Base-by-base conservation (phyloP, 1,140 invertebrate species). In the Trialeurodes vaporariorum region DNA sequence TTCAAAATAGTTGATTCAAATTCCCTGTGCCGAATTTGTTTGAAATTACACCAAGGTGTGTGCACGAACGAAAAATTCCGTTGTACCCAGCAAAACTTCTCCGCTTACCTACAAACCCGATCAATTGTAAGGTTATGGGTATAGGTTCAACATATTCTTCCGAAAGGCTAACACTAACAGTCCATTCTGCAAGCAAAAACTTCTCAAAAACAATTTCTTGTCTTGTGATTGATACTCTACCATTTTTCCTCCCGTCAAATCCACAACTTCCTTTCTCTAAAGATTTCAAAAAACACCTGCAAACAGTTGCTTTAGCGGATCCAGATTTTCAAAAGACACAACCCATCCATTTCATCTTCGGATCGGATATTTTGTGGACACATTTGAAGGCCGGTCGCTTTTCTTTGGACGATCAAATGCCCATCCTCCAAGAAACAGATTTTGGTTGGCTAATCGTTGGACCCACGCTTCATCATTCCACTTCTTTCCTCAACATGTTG, bases 71-170 rank as follows among this genome's bases (percentile, higher is more conserved):
- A n/a, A n/a, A n/a, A n/a, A n/a, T n/a, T n/a, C n/a, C n/a, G n/a
- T n/a, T n/a, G n/a, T n/a, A n/a, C n/a, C n/a, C 24, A 22, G n/a
- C 24, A 60, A 60, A 60, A 24, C n/a, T 60, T 22, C 2, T 60
- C n/a, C n/a, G 24, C n/a, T 60, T 60, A 60, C 59, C n/a, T 60
- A 60, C 2, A 5, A 17, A 60, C n/a, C n/a, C n/a, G 24, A 60
- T 24, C 17, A 17, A 5, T n/a, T 22, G n/a, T n/a, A n/a, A n/a
- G 24, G 59, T 60, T 60, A 60, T n/a, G n/a, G 59, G 59, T 2
- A 60, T 60, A 22, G 59, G 59, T 22, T 60, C 59, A 22, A 24
- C 59, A n/a, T n/a, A n/a, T n/a, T n/a, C n/a, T n/a, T n/a, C n/a
- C n/a, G n/a, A n/a, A n/a, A n/a, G n/a, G n/a, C n/a, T n/a, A n/a